Evolutionary conservation across 2,113 vertebrate species (phyloP).

Genomic region (Oxyruncus cristatus): DNA sequence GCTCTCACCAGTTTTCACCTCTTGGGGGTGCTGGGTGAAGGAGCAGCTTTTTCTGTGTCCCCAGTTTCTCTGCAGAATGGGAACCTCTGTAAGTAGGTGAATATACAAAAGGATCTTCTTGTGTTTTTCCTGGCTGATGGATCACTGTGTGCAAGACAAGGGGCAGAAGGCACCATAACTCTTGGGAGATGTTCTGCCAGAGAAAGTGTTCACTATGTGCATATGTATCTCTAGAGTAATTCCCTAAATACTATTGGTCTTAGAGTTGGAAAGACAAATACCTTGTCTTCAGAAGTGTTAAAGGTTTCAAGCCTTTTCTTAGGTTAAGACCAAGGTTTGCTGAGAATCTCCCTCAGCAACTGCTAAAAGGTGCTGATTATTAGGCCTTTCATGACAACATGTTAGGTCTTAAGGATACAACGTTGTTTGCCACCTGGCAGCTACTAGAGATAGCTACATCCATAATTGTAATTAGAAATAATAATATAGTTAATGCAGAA

Average conservation of each 20-base stretch:
- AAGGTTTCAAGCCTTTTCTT: not conserved
- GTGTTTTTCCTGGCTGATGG: not conserved
- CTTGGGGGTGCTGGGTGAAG: not conserved
- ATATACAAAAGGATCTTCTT: not conserved
- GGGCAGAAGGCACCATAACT: not conserved
- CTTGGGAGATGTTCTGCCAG: not conserved
- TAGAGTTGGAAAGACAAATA: not conserved
- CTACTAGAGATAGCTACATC: not conserved
- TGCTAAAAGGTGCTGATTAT: not conserved
- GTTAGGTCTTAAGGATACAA: not conserved
- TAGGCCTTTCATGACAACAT: not conserved
- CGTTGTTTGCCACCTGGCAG: not conserved
- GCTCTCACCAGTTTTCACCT: not conserved
- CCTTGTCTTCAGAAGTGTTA: not conserved
- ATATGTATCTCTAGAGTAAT: not conserved
- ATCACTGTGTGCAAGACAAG: not conserved
- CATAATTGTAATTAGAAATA: not conserved
- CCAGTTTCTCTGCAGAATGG: not conserved
- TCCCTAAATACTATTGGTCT: not conserved
- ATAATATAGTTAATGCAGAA: not conserved
- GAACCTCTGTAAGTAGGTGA: not conserved
- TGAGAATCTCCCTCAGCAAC: not conserved
- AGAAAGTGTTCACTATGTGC: not conserved
- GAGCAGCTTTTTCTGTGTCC: not conserved
- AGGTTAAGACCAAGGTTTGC: not conserved